Percentiles rank a stretch among this genome's conserved stretches.
phyloP scores from a whole-genome alignment of 2,113 vertebrate species.

The Hipposideros armiger region DNA sequence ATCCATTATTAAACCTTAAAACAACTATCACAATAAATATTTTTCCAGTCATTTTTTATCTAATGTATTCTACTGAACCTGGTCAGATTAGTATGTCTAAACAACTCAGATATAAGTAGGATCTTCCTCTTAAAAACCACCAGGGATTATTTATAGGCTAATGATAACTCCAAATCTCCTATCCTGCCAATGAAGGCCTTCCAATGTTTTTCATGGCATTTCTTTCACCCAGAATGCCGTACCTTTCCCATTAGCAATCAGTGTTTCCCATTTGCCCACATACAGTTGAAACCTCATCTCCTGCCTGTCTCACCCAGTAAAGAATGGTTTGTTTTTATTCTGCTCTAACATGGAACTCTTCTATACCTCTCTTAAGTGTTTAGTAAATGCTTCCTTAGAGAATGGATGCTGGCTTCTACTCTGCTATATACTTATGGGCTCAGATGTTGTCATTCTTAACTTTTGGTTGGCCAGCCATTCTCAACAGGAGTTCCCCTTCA shows the following conservation, averaged over 20 bases:
- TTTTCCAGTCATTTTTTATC: background rate
- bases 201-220: background rate
- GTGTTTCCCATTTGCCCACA: fast-evolving
- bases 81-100: background rate
- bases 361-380: background rate
- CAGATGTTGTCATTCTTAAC: background rate
- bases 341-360: background rate
- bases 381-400: background rate
- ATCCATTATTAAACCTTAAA: background rate
- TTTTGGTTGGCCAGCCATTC: background rate
- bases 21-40: background rate
- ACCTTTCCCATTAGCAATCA: background rate
- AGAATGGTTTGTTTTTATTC: background rate
- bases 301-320: fast-evolving
- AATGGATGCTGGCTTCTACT: background rate
- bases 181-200: fast-evolving
- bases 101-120: background rate
- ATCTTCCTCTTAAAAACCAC: background rate
- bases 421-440: background rate
- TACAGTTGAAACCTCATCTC: background rate
- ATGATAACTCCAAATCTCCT: background rate
- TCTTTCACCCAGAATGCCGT: background rate
- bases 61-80: background rate
- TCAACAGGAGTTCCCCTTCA: background rate
- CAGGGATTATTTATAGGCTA: background rate